Percentiles rank a stretch among this genome's conserved stretches.
Evolutionary conservation across 2,113 vertebrate species (phyloP).

Genomic region (Lophotis ruficrista): DNA sequence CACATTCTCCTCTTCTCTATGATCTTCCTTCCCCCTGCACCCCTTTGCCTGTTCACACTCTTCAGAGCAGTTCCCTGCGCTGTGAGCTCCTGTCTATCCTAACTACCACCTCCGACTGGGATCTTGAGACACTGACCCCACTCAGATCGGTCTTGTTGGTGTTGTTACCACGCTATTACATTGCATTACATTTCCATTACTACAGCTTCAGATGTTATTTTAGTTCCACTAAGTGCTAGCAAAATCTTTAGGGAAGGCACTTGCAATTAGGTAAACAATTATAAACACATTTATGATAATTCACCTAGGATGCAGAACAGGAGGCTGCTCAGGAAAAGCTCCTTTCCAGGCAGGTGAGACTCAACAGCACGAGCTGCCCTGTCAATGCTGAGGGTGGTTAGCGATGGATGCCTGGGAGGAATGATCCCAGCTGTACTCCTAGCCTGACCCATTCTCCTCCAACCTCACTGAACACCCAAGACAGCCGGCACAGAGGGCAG

Average conservation of each 20-base stretch:
- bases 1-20: not conserved
- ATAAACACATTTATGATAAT: not conserved
- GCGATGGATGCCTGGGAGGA: not conserved
- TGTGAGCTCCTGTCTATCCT: not conserved
- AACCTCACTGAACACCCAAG: accelerated
- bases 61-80: not conserved
- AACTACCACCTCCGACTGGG: accelerated
- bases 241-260: not conserved
- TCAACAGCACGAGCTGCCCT: not conserved
- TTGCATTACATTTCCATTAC: not conserved
- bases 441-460: not conserved
- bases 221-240: not conserved
- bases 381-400: not conserved
- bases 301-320: not conserved
- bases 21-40: not conserved
- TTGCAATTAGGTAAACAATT: slow-evolving; percentile 1
- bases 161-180: accelerated
- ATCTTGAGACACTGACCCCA: not conserved
- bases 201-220: not conserved
- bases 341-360: not conserved
- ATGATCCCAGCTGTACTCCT: not conserved
- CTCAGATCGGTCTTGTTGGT: not conserved
- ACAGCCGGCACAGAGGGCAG: not conserved
- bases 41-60: not conserved
- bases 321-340: not conserved